Evolutionary conservation across 2,113 vertebrate species (phyloP).

Genomic region (Pachypanchax playfairii): DNA sequence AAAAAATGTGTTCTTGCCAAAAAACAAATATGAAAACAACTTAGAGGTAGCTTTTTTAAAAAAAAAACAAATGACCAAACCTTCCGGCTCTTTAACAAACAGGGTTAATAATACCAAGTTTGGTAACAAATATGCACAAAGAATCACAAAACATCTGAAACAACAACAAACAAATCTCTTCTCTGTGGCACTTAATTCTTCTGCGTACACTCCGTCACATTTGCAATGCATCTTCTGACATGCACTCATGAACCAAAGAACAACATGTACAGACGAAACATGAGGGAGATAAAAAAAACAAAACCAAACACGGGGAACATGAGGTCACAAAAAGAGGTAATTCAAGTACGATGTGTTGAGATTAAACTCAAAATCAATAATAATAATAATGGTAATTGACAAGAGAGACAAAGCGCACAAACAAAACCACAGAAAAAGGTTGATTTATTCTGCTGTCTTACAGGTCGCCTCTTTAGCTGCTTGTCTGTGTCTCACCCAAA

Average conservation of each 20-base stretch:
- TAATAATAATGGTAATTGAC: constrained; percentile 75
- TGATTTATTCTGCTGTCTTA: constrained; percentile 68
- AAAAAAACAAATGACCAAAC: constrained; percentile 80
- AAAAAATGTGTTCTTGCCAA: constrained; percentile 66
- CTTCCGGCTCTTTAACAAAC: constrained; percentile 75
- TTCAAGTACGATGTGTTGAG: constrained; percentile 98
- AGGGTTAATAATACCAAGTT: constrained; percentile 84
- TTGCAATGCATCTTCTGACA: constrained; percentile 55
- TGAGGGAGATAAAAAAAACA: constrained; percentile 63
- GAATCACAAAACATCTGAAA: constrained; percentile 60
- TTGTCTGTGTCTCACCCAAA: constrained; percentile 55
- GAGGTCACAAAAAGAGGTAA: constrained; percentile 97
- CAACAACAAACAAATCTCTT: constrained; percentile 69
- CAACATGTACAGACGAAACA: constrained; percentile 33
- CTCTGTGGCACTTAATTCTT: constrained; percentile 75
- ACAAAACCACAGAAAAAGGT: constrained; percentile 71
- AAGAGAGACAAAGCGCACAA: constrained; percentile 68
- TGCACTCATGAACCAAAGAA: constrained; percentile 33
- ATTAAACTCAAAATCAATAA: constrained; percentile 74
- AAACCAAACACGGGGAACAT: no score
- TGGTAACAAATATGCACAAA: constrained; percentile 85
- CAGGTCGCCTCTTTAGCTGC: constrained; percentile 59
- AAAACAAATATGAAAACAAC: constrained; percentile 72
- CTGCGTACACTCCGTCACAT: constrained; percentile 51
- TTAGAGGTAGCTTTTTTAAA: constrained; percentile 96